Conservation (phyloP, 1,140 invertebrate genomes). For the Macrostomum lignano region DNA sequence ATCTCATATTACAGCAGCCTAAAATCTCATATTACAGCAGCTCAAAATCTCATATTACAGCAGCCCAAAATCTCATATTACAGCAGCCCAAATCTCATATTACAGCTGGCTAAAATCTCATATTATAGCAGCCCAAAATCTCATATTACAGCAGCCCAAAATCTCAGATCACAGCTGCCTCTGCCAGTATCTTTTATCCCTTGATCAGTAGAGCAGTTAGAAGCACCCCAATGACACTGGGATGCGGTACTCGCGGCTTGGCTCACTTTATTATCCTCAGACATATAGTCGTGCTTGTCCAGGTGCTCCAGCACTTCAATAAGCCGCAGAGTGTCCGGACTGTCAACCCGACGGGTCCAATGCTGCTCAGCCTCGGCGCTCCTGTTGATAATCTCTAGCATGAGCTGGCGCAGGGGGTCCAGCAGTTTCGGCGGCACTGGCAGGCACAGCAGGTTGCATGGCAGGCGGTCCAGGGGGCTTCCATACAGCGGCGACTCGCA, state of each 20-base stretch:
- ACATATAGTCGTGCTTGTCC: constrained; percentile 4
- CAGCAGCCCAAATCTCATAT: too few species aligned
- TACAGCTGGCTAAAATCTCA: too few species aligned
- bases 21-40: too few species aligned
- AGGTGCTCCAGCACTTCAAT: constrained; percentile 1
- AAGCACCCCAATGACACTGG: too few species aligned
- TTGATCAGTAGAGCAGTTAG: background rate
- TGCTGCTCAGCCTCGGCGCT: background rate
- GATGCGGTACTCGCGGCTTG: too few species aligned
- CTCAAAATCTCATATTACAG: too few species aligned
- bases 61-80: too few species aligned
- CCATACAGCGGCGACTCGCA: constrained; percentile 44
- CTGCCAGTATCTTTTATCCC: background rate
- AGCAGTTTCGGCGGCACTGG: constrained; percentile 45
- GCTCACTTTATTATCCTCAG: too few species aligned
- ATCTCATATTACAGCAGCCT: too few species aligned
- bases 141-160: too few species aligned
- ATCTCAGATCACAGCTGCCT: background rate
- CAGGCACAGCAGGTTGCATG: constrained; percentile 53
- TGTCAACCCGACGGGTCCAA: background rate
- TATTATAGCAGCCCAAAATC: too few species aligned
- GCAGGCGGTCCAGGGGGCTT: constrained; percentile 61
- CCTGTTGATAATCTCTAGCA: background rate
- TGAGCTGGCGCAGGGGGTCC: constrained; percentile 16
- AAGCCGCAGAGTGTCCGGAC: background rate